Conservation (phyloP, 2,113 vertebrate genomes). For the Noctilio leporinus region DNA sequence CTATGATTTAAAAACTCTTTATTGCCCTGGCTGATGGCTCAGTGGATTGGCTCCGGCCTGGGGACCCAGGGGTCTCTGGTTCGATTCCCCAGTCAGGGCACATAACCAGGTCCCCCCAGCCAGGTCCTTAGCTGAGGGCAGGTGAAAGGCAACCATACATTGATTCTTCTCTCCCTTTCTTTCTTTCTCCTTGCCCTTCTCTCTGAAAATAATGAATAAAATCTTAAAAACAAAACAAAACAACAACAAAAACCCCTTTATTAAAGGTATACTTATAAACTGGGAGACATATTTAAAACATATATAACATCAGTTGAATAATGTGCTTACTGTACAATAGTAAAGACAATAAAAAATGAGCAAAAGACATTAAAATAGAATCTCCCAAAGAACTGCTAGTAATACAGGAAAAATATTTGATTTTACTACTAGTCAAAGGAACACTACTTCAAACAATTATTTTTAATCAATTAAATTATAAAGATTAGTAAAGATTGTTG, state of each 20-base stretch:
- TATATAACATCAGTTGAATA: background rate
- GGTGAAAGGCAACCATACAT: no score
- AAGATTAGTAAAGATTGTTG: background rate
- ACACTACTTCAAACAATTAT: background rate
- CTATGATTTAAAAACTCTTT: background rate
- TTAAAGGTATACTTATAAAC: background rate
- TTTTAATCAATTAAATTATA: background rate
- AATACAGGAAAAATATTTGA: background rate
- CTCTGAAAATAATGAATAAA: no score
- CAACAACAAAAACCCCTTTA: no score
- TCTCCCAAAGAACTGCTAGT: background rate
- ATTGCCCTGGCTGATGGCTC: no score
- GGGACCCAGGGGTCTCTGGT: no score
- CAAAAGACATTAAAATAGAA: background rate
- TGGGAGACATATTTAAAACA: background rate
- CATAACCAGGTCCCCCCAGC: no score
- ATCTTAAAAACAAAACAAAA: no score
- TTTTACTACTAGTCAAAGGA: background rate
- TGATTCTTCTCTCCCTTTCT: no score
- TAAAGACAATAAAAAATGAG: background rate
- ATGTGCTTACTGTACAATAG: background rate
- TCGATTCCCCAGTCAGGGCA: no score
- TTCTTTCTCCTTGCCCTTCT: no score
- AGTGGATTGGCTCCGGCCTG: no score
- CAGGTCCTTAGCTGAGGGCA: no score